Base-by-base conservation (phyloP, 2,888 invertebrate species). In the Xestia ashworthii region DNA sequence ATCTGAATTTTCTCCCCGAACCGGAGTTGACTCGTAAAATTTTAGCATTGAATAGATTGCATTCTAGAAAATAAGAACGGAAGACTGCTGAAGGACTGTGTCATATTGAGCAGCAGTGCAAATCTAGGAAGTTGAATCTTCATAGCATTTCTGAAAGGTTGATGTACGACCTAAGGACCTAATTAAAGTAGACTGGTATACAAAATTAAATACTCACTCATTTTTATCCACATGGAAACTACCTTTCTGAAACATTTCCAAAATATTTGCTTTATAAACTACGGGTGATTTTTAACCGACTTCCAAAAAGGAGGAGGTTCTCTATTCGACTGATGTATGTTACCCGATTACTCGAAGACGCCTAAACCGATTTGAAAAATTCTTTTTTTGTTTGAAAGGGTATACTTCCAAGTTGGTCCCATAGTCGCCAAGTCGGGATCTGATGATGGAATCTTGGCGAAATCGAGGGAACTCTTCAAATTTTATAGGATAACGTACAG, bases 21-120 rank as follows among this genome's bases (percentile, higher is more conserved):
- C 62, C 50, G 70, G 75, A 62, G 68, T 12, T 41, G 69, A 46
- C 32, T 84, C 84, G 80, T 86, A 81, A 86, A 84, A 84, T 78
- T 84, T 84, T 62, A 70, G 65, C 62, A 38, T 68, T 55, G n/a
- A 62, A 62, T 71, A 80, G 62, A 82, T 82, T 72, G 69, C 58
- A 81, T 81, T 76, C 60, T 82, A 50, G 64, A 53, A 81, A 58
- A 74, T 68, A 80, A 60, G 68, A 69, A 74, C 60, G 65, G 64
- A 69, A 50, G 5, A 55, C 25, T 32, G 16, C 32, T 25, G 55
- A 48, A 44, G 25, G 5, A 16, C 19, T 44, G 41, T 53, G 19
- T 14, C 3, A 38, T 53, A 68, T 53, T 22, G 32, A 50, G 16
- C 50, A 25, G 2, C 4, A 19, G 16, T 32, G 5, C 48, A 16